Evolutionary conservation across 2,888 invertebrate species (phyloP).

Genomic region (Myathropa florea): DNA sequence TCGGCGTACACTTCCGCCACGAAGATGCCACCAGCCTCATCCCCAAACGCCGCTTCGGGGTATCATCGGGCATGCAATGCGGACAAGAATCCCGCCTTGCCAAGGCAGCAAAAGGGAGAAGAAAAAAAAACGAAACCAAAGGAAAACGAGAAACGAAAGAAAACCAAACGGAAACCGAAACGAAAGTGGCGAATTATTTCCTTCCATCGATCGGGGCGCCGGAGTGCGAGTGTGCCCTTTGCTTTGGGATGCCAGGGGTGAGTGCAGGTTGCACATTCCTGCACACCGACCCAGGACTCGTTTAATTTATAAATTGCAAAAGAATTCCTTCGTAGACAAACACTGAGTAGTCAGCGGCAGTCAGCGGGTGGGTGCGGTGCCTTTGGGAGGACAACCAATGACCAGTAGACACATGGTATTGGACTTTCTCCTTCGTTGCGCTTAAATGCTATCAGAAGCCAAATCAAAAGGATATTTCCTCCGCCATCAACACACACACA

Average conservation of each 20-base stretch:
- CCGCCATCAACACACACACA: slow-evolving; percentile 1
- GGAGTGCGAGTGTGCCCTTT: slow-evolving; percentile 4
- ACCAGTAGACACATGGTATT: slow-evolving; percentile 2
- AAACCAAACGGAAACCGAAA: slow-evolving; percentile 59
- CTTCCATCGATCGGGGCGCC: slow-evolving; percentile 47
- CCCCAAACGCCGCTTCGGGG: neutral
- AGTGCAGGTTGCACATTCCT: slow-evolving; percentile 26
- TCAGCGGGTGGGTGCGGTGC: neutral
- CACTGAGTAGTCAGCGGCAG: too few species aligned
- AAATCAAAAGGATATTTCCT: slow-evolving; percentile 34
- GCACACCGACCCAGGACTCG: neutral
- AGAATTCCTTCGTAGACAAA: slow-evolving; percentile 51
- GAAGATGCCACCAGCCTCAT: slow-evolving; percentile 42
- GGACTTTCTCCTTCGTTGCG: slow-evolving; percentile 37
- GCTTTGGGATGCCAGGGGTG: slow-evolving; percentile 32
- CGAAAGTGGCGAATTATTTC: slow-evolving; percentile 65
- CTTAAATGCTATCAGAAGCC: slow-evolving; percentile 29
- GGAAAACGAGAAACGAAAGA: neutral
- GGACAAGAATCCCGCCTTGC: slow-evolving; percentile 16
- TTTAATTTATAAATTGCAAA: slow-evolving; percentile 63
- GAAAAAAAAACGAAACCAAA: neutral
- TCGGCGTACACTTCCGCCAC: slow-evolving; percentile 28
- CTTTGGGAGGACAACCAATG: slow-evolving; percentile 41
- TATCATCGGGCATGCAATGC: neutral
- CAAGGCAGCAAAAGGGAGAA: neutral